Base-by-base conservation (phyloP, 2,888 invertebrate species). In the Amphipoea oculea region DNA sequence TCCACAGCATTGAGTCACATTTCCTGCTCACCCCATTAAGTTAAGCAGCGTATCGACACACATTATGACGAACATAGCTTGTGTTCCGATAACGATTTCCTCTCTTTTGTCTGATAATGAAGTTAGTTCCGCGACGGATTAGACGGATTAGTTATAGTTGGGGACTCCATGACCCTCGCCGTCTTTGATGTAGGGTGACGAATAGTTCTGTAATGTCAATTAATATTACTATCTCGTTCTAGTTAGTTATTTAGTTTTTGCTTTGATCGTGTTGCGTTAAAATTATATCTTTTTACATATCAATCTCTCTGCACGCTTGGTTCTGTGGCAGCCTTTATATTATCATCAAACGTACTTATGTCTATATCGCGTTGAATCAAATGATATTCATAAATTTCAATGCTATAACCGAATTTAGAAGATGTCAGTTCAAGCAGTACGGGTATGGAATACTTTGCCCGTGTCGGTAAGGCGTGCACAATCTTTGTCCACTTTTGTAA, bases 81-180 rank as follows among this genome's bases (percentile, higher is more conserved):
- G 57, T 62, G 62, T 73, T 76, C 62, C 76, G 88, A 78, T 86
- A 85, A 78, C 86, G 66, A 71, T 78, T 87, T 82, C 82, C 79
- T 77, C 70, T 88, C 83, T 79, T 85, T 86, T 86, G 86, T 86
- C 68, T 60, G 75, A 65, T 87, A 87, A 87, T 78, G 71, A 72
- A 76, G 84, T 87, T 88, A 84, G 87, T 84, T 86, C 87, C 76
- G 76, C 76, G 74, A 69, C 73, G 84, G 76, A 88, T 84, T 73
- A 66, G 63, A 36, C n/a, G 65, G 86, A 88, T 87, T 86, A 76
- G 76, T 62, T 51, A 79, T 63, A 86, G 86, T 76, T 79, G 79
- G 86, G 81, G 86, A 74, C 73, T 42, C 62, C 67, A n/a, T 66
- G 70, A 69, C 85, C 77, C 86, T 74, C 63, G n/a, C 65, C 29